Base-by-base conservation (phyloP, 2,797 vertebrate genomes). In the Cryptoblepharus egeriae region DNA sequence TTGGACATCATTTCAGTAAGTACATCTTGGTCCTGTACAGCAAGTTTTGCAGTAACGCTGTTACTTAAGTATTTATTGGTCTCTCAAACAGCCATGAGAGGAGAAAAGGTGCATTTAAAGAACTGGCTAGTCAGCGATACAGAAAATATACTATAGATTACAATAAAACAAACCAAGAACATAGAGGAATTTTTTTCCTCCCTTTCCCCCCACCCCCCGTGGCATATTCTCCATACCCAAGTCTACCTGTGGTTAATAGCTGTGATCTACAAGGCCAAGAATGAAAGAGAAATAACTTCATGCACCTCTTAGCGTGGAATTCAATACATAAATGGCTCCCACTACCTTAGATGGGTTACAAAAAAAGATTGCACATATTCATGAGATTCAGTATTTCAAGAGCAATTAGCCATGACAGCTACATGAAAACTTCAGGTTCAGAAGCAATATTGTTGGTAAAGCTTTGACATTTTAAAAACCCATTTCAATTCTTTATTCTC, bases 51-150 rank as follows among this genome's bases (percentile, higher is more conserved):
- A 88, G 85, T 92, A 93, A 94, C 88, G 85, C 81, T 4, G 52
- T 93, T 94, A 93, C 90, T 93, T 92, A 88, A 88, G 89, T 88
- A 87, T 94, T 94, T 95, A 94, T 91, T 92, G 91, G 75, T 84
- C 86, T 88, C 90, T 69, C 88, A 81, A 90, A 84, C 77, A 87
- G 84, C 83, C 82, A 79, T 57, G 76, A 35, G 9, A 74, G 75
- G 89, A 76, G 75, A 13, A 83, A 7, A 92, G 75, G 39, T 90
- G 45, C 86, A 89, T 79, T 94, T 92, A 87, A 75, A 67, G 42
- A 92, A 69, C 75, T 85, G 83, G 58, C 90, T 86, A 65, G 28
- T 88, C 79, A 87, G 69, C 90, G 58, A 79, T 9, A 81, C 35
- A 85, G 52, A 57, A 79, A 75, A 79, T 82, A 77, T 24, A 30